Evolutionary conservation across 2,888 invertebrate species (phyloP), one percentile per base, ranked within the genome.

Genomic region (Hyposoter dolosus): DNA sequence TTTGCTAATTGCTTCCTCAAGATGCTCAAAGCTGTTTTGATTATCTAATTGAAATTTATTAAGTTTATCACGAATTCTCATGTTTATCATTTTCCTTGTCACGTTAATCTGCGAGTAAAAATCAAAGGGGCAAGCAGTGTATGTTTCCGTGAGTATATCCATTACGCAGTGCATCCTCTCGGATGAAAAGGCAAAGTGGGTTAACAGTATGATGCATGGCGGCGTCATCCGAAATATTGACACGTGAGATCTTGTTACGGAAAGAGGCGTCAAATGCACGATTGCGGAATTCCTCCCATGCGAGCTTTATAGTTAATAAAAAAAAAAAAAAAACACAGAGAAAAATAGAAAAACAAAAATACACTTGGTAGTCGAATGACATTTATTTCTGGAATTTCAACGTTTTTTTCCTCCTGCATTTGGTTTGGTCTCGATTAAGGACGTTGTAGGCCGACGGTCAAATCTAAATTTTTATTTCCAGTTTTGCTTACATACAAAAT

Each of bases 191-290:
- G 60, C 74, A 76, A 85, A 85, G 74, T 85, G 78, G 85, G 78
- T 85, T 85, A 85, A 82, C 74, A 71, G 82, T 43, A 68, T 78
- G 82, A 72, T 78, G 80, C 69, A 81, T 81, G 47, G 74, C 78
- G 12, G 66, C 63, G 66, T 77, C 68, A 77, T 19, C 50, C 77
- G 75, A 85, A 85, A 85, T 78, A 82, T 82, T 78, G 85, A 85
- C 82, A 85, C 85, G 75, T 50, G 77, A 74, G 78, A 74, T 85
- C 74, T 63, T 63, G 63, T 82, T 78, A 68, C 78, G 28, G 63
- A 84, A 84, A 50, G 53, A 74, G 82, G 78, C 50, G 68, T 82
- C 85, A 69, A 69, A 82, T 78, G 60, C 43, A 68, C 19, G 50
- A 60, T 60, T 28, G 23, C 32, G 23, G 43, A 19, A 17, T 23